Evolutionary conservation across 2,797 vertebrate genomes (phyloP).

Genomic region (Bufotes viridis): DNA sequence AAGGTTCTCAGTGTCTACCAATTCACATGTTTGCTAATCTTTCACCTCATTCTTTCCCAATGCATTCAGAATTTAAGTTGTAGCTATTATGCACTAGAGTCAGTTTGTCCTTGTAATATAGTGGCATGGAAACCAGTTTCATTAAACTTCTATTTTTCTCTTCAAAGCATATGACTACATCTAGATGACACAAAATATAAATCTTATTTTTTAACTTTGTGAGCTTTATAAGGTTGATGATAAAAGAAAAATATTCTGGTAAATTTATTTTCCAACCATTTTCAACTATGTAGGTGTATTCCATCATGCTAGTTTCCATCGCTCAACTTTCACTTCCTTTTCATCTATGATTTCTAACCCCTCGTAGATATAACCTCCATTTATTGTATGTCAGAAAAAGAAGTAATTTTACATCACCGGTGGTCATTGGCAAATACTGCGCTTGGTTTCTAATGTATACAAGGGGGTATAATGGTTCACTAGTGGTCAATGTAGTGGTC

Average conservation of each 20-base stretch:
- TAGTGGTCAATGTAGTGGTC: too few species aligned
- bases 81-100: constrained; percentile 31
- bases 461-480: not conserved
- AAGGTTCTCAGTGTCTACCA: constrained; percentile 4
- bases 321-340: too few species aligned
- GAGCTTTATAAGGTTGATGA: not conserved
- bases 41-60: not conserved
- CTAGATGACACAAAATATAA: constrained; percentile 1
- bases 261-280: not conserved
- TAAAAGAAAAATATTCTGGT: not conserved
- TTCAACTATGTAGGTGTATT: too few species aligned
- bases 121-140: constrained; percentile 52
- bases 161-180: constrained; percentile 26
- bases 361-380: too few species aligned
- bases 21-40: constrained; percentile 1
- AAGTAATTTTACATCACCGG: not conserved
- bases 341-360: too few species aligned
- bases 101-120: constrained; percentile 50
- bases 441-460: not conserved
- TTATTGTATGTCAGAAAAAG: too few species aligned
- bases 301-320: too few species aligned
- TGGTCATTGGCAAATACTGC: not conserved
- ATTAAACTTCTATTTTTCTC: not conserved
- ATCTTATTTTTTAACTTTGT: not conserved
- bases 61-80: constrained; percentile 13